Conservation (phyloP, 2,888 invertebrate genomes). For the Hyposoter didymator region DNA sequence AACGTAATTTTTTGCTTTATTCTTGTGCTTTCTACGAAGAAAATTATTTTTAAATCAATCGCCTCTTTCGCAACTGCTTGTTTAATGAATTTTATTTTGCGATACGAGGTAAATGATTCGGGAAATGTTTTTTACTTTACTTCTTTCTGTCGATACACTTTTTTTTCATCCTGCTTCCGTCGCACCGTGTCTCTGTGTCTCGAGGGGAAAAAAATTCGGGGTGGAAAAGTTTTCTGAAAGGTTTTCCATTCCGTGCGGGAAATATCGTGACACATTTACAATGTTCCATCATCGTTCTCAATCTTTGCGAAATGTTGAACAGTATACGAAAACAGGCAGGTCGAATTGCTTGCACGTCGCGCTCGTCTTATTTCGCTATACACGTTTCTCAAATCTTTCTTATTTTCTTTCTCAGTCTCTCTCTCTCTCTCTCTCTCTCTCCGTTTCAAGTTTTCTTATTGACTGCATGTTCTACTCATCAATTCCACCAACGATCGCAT, state of each 20-base stretch:
- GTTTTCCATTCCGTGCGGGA: neutral
- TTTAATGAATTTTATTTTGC: neutral
- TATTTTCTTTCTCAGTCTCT: neutral
- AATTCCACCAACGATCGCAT: neutral
- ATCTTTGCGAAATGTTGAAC: neutral
- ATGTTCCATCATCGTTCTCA: slow-evolving; percentile 4
- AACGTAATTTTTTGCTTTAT: neutral
- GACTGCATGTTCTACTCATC: neutral
- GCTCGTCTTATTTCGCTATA: neutral
- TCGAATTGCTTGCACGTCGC: neutral
- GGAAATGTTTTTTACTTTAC: neutral
- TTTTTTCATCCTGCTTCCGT: neutral
- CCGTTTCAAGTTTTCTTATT: neutral
- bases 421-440: neutral
- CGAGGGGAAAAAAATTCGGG: neutral
- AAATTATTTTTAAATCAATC: neutral
- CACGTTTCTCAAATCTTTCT: slow-evolving; percentile 5
- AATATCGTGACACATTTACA: slow-evolving; percentile 21
- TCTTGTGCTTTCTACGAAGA: neutral
- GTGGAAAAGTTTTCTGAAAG: neutral
- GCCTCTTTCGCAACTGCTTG: neutral
- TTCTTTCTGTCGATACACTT: neutral
- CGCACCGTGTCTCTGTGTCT: neutral
- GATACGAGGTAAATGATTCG: neutral
- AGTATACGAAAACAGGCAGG: neutral